phyloP scores from a whole-genome alignment of 2,797 vertebrate species.

The Coilia nasus region DNA sequence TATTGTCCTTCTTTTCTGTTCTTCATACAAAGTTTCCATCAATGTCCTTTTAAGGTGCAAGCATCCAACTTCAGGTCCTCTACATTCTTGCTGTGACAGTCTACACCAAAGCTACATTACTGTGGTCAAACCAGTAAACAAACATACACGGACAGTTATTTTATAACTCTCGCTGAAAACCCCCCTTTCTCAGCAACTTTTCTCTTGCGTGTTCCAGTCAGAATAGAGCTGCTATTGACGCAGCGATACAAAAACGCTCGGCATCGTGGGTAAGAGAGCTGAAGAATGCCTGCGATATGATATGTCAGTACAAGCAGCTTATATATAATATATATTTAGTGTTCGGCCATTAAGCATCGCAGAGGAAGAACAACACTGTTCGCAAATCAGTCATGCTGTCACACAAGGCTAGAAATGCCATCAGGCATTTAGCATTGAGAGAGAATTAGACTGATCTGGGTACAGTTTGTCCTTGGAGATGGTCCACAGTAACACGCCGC shows the following conservation, averaged over 20 bases:
- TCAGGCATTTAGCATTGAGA: neutral
- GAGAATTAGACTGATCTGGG: neutral
- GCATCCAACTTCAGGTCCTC: neutral
- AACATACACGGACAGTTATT: neutral
- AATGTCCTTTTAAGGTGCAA: slow-evolving; percentile 17
- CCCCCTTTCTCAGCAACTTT: neutral
- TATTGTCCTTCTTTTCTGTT: neutral
- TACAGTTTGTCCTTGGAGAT: neutral
- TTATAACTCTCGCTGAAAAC: neutral
- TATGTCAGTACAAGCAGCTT: slow-evolving; percentile 4
- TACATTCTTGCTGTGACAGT: slow-evolving; percentile 8
- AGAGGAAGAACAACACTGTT: neutral
- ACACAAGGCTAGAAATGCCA: too few relatives aligned
- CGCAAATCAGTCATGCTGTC: neutral
- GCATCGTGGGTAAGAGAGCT: neutral
- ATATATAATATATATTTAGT: neutral
- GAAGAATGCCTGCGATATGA: neutral
- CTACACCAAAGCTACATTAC: neutral
- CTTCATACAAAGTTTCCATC: neutral
- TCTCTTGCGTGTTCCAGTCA: neutral
- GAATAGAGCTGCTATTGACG: neutral
- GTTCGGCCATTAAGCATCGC: neutral
- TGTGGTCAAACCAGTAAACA: slow-evolving; percentile 18
- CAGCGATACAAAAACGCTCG: neutral
- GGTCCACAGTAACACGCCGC: neutral